Evolutionary conservation across 2,113 vertebrate species (phyloP), one percentile per base, ranked within the genome.

Genomic region (Embiotoca jacksoni): DNA sequence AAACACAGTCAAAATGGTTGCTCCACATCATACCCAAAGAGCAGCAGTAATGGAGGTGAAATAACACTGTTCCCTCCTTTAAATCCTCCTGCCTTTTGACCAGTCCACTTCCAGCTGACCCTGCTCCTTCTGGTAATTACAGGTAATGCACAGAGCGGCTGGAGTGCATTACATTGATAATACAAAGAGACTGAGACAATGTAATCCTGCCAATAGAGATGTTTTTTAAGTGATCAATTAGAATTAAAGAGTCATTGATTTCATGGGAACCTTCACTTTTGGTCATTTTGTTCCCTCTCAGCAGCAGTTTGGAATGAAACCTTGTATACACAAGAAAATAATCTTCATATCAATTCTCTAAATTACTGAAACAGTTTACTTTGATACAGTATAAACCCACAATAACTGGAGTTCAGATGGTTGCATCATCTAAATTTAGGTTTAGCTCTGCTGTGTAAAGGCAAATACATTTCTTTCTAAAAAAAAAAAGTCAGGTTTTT

Each of bases 161-260:
- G 41, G 23, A 80, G 68, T 57, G 80, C 44, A 46, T 86, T 52
- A 72, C 52, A 32, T 53, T 14, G 11, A 80, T 76, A 79, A 78
- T 70, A 44, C 72, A 67, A 60, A 54, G 44, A 56, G 62, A 41
- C 68, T 16, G 52, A 84, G 72, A 83, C 66, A 68, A 83, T 80
- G 71, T 16, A 7, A 23, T 55, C 64, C 67, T 67, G 71, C 70
- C 8, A 15, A 60, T 65, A 81, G 3, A 62, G 31, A 15, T 71
- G 65, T 75, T 77, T 90, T 88, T 82, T 70, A 74, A 59, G 37
- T 47, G 67, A 73, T 92, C 87, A 72, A 86, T 90, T 41, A 66
- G 33, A 79, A 84, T 77, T 72, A 75, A 46, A 79, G 72, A 53
- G 50, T 41, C 60, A 88, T 75, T 82, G 86, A 89, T 90, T 89